Conservation (phyloP, 1,140 invertebrate species). For the Metopolophium dirhodum region DNA sequence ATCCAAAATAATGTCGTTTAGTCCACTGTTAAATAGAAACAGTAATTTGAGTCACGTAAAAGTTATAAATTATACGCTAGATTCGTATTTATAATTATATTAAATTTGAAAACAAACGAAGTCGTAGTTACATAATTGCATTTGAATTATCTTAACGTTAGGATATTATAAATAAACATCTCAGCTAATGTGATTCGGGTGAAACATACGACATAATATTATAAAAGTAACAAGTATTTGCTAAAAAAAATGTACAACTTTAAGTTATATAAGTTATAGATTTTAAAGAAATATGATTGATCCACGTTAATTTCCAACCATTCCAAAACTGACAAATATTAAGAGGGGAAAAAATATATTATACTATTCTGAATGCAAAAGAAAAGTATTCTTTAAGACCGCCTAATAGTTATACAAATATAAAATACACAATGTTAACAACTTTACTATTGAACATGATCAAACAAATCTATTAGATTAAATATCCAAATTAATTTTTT, state of each 20-base stretch:
- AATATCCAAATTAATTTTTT: background rate
- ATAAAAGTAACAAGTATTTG: background rate
- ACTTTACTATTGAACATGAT: background rate
- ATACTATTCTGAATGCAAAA: too few relatives aligned
- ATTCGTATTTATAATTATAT: conserved; percentile 3
- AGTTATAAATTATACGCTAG: background rate
- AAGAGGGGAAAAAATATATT: too few relatives aligned
- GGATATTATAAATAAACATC: background rate
- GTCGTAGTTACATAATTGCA: background rate
- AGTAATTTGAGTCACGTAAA: background rate
- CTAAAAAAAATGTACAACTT: background rate
- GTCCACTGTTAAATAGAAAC: background rate
- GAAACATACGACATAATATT: background rate
- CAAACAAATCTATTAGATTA: background rate
- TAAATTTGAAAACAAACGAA: background rate
- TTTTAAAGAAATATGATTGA: too few relatives aligned
- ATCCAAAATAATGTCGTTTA: background rate
- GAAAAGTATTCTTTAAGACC: too few relatives aligned
- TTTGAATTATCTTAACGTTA: background rate
- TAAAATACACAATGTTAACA: background rate
- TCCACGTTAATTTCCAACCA: too few relatives aligned
- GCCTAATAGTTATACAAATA: too few relatives aligned
- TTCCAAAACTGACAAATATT: too few relatives aligned
- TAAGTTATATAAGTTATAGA: too few relatives aligned
- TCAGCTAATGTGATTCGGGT: background rate